Conservation (phyloP, 1,140 invertebrate genomes). For the Dermatophagoides farinae region DNA sequence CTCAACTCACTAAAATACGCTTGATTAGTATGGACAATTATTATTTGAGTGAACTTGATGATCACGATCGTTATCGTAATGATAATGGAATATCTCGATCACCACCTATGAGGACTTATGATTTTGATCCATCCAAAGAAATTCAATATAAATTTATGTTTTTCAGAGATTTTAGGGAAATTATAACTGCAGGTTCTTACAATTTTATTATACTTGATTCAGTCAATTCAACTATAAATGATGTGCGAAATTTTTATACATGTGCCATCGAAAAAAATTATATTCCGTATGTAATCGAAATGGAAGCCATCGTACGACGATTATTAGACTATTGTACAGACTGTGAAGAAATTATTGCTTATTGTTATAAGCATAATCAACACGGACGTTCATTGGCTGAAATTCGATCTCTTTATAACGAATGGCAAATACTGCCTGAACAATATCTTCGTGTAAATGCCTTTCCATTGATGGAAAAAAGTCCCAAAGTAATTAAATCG, state of each 20-base stretch:
- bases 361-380: conserved; percentile 4
- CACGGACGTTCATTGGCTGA: conserved; percentile 1
- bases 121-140: conserved; percentile 69
- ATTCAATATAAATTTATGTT: conserved; percentile 55
- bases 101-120: conserved; percentile 59
- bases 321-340: background rate
- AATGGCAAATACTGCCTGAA: background rate
- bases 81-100: conserved; percentile 20
- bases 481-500: background rate
- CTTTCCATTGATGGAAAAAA: background rate
- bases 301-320: conserved; percentile 46
- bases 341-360: background rate
- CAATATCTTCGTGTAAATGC: background rate
- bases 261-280: conserved; percentile 69
- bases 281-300: conserved; percentile 70
- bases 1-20: conserved; percentile 34
- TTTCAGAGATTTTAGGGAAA: conserved; percentile 75
- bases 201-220: conserved; percentile 79
- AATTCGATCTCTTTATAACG: background rate
- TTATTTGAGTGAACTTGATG: conserved; percentile 53
- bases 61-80: conserved; percentile 33
- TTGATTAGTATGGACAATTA: conserved; percentile 89
- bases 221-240: conserved; percentile 49
- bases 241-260: conserved; percentile 67
- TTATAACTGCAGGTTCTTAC: conserved; percentile 71